phyloP scores from a whole-genome alignment of 1,140 invertebrate species.

The Zophobas atratus region DNA sequence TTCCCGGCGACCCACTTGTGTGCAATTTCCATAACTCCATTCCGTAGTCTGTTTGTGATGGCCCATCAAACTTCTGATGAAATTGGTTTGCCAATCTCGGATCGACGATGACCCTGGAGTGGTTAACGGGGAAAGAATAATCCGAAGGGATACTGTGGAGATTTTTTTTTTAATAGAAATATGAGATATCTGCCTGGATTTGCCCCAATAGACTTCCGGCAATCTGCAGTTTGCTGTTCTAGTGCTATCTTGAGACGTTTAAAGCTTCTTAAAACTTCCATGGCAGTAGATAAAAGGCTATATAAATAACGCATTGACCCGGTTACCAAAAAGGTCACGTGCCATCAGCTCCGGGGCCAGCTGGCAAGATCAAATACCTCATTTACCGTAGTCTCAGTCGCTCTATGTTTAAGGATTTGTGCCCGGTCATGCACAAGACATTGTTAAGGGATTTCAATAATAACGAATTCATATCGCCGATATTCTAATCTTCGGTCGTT shows the following conservation, averaged over 20 bases:
- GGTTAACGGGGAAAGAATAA: conserved; percentile 20
- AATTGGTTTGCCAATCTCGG: conserved; percentile 11
- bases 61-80: conserved; percentile 30
- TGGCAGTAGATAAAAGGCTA: conserved; percentile 45
- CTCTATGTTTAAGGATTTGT: conserved; percentile 39
- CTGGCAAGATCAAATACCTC: conserved; percentile 46
- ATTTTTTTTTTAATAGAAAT: conserved; percentile 35
- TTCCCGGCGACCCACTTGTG: conserved; percentile 11
- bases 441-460: conserved; percentile 40
- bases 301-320: conserved; percentile 50
- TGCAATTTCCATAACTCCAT: conserved; percentile 28
- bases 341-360: conserved; percentile 21
- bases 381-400: conserved; percentile 41
- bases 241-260: conserved; percentile 36
- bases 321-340: conserved; percentile 44
- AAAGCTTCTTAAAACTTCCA: conserved; percentile 45
- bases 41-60: conserved; percentile 24
- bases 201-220: conserved; percentile 43
- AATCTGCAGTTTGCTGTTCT: conserved; percentile 44
- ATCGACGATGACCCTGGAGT: conserved; percentile 21
- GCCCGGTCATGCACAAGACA: conserved; percentile 38
- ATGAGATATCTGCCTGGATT: conserved; percentile 35
- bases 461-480: conserved; percentile 38
- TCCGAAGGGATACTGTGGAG: conserved; percentile 16
- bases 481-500: conserved; percentile 16